Base-by-base conservation (phyloP, 2,797 vertebrate species). In the Acestrorhynchus altus region DNA sequence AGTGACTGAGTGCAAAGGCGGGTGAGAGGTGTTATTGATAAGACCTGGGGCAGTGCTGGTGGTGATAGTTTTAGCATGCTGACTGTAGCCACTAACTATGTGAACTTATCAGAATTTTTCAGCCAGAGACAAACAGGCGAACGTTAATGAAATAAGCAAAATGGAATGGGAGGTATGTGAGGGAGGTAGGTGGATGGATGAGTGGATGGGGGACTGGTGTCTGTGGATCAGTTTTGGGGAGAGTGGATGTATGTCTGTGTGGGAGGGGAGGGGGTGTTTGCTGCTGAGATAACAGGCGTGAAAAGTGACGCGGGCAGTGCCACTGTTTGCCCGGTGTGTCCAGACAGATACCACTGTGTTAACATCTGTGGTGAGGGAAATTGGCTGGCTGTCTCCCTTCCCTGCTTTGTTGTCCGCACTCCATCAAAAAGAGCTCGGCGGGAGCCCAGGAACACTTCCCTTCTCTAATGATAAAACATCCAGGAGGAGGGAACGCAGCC, bases 391-490 rank as follows among this genome's bases (percentile, higher is more conserved):
- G 69, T 79, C 83, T 85, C 76, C 76, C 78, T 70, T 84, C 73
- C 76, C 79, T 44, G 56, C 81, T 83, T 83, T 87, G 49, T 90
- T 84, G 80, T 74, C 86, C 85, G 79, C 59, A 79, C 80, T 78
- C 90, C 84, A 80, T 39, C 63, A 84, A 82, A 77, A 60, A 80
- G 87, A 49, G 26, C 61, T 69, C 92, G 87, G 90, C 82, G 81
- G 90, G 90, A 85, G 77, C 87, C 42, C 66, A 76, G 81, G 82
- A 89, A 82, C 80, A 73, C 89, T 88, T 87, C 86, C 80, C 72
- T 69, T 80, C 75, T 72, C 83, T 87, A 89, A 89, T 90, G 86
- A 87, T 89, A 88, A 80, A 81, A 83, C 77, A 79, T 85, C 76
- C 81, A 85, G 76, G 76, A 68, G 70, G 74, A 85, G 77, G 54